A percentile compares a stretch with the other conserved stretches of the same genome.
These are phyloP conservation scores for Coreius guichenoti DNA, from an alignment of 2,797 vertebrate genomes.

Conservation along the genomic window DNA sequence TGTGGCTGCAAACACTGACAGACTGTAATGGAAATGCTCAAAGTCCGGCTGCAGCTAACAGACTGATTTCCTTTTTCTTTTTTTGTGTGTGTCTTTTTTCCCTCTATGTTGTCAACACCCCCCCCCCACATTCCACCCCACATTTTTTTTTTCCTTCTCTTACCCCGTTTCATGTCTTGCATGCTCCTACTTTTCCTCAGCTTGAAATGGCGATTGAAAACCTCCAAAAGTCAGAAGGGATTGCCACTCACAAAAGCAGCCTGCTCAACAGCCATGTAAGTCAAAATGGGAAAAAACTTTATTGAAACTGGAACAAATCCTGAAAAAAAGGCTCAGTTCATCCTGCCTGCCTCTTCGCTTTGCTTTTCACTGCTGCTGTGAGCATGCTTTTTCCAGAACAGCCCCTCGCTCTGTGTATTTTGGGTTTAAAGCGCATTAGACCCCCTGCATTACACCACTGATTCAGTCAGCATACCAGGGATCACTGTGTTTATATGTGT, in stretches of 20 bases:
- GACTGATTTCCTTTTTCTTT: conserved; percentile 86
- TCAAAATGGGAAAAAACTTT: conserved; percentile 76
- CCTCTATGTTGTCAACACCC: conserved; percentile 59
- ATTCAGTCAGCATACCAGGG: background rate
- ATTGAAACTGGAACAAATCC: conserved; percentile 60
- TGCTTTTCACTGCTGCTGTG: conserved; percentile 39
- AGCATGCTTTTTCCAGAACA: conserved; percentile 35
- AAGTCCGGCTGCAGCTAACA: conserved; percentile 88
- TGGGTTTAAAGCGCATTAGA: background rate
- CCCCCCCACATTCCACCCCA: conserved; percentile 62
- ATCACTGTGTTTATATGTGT: background rate
- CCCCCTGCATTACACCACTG: conserved; percentile 15
- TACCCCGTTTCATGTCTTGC: conserved; percentile 71
- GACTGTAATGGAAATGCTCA: conserved; percentile 81
- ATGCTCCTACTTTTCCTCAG: conserved; percentile 85
- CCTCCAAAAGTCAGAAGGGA: conserved; percentile 99
- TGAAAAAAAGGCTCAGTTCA: conserved; percentile 30
- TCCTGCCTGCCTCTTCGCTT: conserved; percentile 34
- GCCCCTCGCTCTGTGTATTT: conserved; percentile 12
- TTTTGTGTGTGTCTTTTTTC: conserved; percentile 54
- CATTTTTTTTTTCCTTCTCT: conserved; percentile 62
- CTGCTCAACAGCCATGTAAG: conserved; percentile 99
- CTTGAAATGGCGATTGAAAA: conserved; percentile 99
- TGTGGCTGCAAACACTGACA: conserved; percentile 79
- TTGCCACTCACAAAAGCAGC: conserved; percentile 99